Evolutionary conservation across 2,113 vertebrate species (phyloP), one percentile per base, ranked within the genome.

Genomic region (Alosa alosa): DNA sequence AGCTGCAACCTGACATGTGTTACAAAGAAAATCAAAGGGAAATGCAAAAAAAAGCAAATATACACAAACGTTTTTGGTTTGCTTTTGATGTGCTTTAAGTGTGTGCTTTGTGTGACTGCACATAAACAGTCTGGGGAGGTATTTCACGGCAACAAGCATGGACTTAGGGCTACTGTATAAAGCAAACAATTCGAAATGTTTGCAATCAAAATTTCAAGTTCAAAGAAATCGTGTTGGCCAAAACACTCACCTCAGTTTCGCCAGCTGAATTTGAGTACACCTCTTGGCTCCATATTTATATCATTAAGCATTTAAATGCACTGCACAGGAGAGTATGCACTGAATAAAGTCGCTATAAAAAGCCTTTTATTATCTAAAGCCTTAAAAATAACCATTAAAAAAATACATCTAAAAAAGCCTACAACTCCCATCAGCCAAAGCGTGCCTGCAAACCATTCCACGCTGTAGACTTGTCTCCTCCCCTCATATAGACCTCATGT

Each of bases 401-500:
- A 1, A 55, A 4, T 22, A 20, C 2, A 57, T 20, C 4, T 57
- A 22, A 52, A 52, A 52, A 52, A 52, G 8, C 47, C 47, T 15
- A 52, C 15, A 52, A 15, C 50, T 52, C 50, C 50, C 50, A 52
- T 52, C 13, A 52, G 10, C 50, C 50, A 15, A 52, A 52, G 50
- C 13, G 50, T 52, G 9, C 3, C 11, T 52, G 50, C 17, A 57
- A 57, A 57, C 18, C 55, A 22, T 57, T 20, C 13, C 17, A 22
- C 6, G 55, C 18, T 57, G 55, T 6, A 22, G 20, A 57, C 55
- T 57, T 91, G 86, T 82, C 89, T 83, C 89, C 91, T 90, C 91
- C 89, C 85, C 90, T 88, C 90, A 91, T 86, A 87, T 87, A 90
- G 90, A 91, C 90, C 92, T 92, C 91, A 86, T 92, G 93, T 93